Evolutionary conservation across 2,113 vertebrate genomes (phyloP), one percentile per base, ranked within the genome.

Genomic region (Oryzias woworae): DNA sequence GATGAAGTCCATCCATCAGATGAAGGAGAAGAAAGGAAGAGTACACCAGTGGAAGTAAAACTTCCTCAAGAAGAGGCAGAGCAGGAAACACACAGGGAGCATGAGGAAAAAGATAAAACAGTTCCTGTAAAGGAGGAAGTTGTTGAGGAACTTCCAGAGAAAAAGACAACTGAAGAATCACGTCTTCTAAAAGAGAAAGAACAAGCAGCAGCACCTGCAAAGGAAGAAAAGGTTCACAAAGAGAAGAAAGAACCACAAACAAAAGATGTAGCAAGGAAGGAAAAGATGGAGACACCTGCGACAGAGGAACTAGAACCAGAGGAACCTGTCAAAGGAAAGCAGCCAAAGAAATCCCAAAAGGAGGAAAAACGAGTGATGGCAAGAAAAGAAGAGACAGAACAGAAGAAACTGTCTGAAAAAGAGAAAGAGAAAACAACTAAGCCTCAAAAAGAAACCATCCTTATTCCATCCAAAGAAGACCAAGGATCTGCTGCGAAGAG

Each of bases 391-490:
- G 23, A 49, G 10, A 16, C 31, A 57, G 20, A 58, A 44, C 23
- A 16, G 17, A 62, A 46, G 28, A 73, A 58, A 22, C 42, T 6
- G 4, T 16, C 17, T 5, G 24, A 61, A 53, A 63, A 60, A 52
- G 42, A 70, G 23, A 36, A 63, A 36, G 69, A 55, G 48, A 41
- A 17, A 4, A 48, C 26, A 48, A 24, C 15, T 3, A 43, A 36
- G 6, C 43, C n/a, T 13, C 52, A 59, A 71, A 54, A 62, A 12
- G 48, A 64, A 61, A 52, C 63, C 69, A 46, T 36, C 2, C 51
- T 59, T 14, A n/a, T 31, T 28, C 60, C 44, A 31, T 31, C 36
- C 16, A 62, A 54, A 70, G 62, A 83, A 62, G 78, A 67, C 4
- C 53, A 60, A 64, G 53, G 70, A 55, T 14, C 24, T 52, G 17